Base-by-base conservation (phyloP, 2,797 vertebrate genomes). In the Coluber constrictor region DNA sequence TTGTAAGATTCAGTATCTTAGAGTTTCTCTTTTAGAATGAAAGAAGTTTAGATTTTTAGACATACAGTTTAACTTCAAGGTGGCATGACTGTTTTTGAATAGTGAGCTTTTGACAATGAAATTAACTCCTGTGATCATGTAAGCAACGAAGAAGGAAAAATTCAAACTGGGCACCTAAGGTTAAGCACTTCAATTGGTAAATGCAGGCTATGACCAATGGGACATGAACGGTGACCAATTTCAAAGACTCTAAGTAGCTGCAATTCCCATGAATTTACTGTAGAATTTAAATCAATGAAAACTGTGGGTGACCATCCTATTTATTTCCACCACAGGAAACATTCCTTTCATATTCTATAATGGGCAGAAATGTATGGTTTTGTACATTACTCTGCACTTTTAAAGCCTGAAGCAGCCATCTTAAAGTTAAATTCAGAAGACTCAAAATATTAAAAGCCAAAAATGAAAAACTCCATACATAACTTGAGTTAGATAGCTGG, bases 261-360 rank as follows among this genome's bases (percentile, higher is more conserved):
- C 59, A 94, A 51, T 66, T 95, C 93, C 86, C 91, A 89, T 93
- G 63, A 95, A 95, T 95, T 95, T 95, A 90, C 55, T 92, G 37
- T 86, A 95, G 92, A 95, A 92, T 55, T 90, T 94, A 96, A 95
- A 86, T 63, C 93, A 93, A 88, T 93, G 92, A 95, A 95, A 96
- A 91, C 94, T 87, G 63, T 94, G 94, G 87, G 89, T 94, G 95
- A 95, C 90, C 90, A 91, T 89, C 93, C 90, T 93, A 93, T 93
- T 93, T 94, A 88, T 95, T 95, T 94, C 32, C 93, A 5, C 70
- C 43, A 74, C 32, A 92, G 91, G 70, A 95, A 96, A 90, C 37
- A 89, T 23, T 27, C 95, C 3, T 79, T 93, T 88, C 93, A 91
- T 93, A 27, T 54, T 89, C 23, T 54, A 86, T 70, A 70, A 87